phyloP scores from a whole-genome alignment of 2,113 vertebrate genomes.

The Centropus unirufus region DNA sequence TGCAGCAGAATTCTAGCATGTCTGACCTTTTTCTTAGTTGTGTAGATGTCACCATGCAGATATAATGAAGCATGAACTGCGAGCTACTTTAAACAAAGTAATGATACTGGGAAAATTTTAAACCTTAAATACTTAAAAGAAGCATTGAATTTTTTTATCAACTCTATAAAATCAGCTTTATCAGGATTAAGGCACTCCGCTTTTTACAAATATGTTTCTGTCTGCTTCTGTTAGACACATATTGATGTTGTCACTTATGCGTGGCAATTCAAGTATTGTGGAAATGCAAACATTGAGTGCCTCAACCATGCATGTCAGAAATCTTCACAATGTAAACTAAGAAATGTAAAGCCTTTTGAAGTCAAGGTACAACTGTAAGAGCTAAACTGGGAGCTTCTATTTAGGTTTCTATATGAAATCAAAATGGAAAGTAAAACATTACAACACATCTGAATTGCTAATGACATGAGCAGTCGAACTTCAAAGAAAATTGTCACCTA shows the following conservation, averaged over 20 bases:
- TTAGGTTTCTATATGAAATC: neutral
- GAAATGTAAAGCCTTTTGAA: neutral
- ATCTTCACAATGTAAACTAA: neutral
- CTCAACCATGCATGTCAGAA: neutral
- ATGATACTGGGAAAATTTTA: neutral
- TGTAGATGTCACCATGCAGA: neutral
- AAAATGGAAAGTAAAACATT: constrained; percentile 11
- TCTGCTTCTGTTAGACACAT: neutral
- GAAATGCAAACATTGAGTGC: neutral
- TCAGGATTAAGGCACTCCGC: neutral
- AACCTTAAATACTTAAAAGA: neutral
- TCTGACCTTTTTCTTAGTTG: constrained; percentile 36
- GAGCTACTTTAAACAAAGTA: neutral
- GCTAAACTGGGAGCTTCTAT: neutral
- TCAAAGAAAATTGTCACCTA: constrained; percentile 54
- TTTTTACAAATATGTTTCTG: neutral
- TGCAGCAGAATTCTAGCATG: neutral
- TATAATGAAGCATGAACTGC: neutral
- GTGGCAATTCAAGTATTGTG: neutral
- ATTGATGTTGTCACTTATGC: neutral
- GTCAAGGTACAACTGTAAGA: neutral
- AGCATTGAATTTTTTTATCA: neutral
- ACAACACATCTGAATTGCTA: constrained; percentile 48
- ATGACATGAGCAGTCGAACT: constrained; percentile 19
- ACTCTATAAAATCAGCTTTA: neutral